Evolutionary conservation across 2,113 vertebrate species (phyloP).

Genomic region (Cyanoderma ruficeps): DNA sequence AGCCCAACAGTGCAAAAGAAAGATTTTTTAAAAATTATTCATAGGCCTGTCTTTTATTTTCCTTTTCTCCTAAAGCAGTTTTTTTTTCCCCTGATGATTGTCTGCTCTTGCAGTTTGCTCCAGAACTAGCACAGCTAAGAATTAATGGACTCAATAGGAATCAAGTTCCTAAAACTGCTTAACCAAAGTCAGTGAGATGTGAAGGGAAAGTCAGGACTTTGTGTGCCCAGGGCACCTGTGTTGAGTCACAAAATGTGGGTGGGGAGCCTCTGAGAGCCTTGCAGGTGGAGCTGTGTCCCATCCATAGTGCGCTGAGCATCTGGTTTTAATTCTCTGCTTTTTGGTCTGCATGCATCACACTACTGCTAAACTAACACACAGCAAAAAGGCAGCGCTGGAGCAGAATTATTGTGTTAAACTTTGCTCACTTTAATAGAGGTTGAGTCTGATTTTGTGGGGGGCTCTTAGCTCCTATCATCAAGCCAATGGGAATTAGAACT

Average conservation of each 20-base stretch:
- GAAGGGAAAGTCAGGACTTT: neutral
- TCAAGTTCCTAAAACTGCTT: neutral
- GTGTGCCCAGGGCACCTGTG: neutral
- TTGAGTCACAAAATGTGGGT: neutral
- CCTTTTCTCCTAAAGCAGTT: neutral
- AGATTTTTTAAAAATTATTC: neutral
- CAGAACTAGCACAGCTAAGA: neutral
- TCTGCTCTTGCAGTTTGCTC: neutral
- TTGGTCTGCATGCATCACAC: neutral
- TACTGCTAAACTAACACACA: neutral
- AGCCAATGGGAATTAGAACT: neutral
- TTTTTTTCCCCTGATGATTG: neutral
- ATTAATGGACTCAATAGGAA: neutral
- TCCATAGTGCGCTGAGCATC: fast-evolving
- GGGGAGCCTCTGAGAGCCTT: neutral
- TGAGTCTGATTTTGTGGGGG: neutral
- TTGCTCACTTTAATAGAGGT: neutral
- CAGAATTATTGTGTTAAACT: neutral
- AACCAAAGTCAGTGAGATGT: neutral
- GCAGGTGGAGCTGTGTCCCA: neutral
- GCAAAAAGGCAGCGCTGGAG: neutral
- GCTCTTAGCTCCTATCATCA: neutral
- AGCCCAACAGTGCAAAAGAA: neutral
- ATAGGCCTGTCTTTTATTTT: neutral
- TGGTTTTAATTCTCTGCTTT: neutral